Evolutionary conservation across 2,113 vertebrate species (phyloP).

Genomic region (Eonycteris spelaea): DNA sequence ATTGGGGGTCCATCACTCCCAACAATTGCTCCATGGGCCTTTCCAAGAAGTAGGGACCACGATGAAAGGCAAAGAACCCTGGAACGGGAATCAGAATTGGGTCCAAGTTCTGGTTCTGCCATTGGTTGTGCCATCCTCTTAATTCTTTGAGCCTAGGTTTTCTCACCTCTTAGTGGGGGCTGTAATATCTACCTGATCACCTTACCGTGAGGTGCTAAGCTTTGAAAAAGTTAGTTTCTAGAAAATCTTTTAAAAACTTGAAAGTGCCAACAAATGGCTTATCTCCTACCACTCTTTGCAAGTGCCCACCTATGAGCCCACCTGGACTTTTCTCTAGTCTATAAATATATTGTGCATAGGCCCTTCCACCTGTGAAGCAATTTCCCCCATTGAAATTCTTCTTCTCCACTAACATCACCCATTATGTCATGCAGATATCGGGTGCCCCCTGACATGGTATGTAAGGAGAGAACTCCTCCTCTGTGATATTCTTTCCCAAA

Average conservation of each 20-base stretch:
- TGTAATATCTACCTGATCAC: neutral
- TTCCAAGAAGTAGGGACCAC: neutral
- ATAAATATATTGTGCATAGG: neutral
- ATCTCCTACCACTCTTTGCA: fast-evolving
- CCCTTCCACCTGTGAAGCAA: neutral
- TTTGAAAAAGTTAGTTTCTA: neutral
- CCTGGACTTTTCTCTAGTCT: too few species aligned
- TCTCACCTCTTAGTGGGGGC: neutral
- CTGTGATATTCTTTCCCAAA: neutral
- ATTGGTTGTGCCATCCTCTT: neutral
- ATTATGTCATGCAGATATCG: neutral
- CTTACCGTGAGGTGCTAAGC: neutral
- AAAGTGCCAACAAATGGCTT: neutral
- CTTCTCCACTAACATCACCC: neutral
- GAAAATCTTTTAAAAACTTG: neutral
- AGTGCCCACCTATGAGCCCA: neutral
- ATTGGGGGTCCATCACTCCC: neutral
- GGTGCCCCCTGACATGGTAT: neutral
- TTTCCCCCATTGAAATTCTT: neutral
- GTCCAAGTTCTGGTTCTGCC: neutral
- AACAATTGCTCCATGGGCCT: neutral
- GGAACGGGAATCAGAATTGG: neutral
- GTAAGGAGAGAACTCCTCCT: neutral
- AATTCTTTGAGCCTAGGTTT: neutral
- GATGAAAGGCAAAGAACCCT: neutral